phyloP scores from a whole-genome alignment of 2,888 invertebrate species.

The Leptinotarsa haldemani region DNA sequence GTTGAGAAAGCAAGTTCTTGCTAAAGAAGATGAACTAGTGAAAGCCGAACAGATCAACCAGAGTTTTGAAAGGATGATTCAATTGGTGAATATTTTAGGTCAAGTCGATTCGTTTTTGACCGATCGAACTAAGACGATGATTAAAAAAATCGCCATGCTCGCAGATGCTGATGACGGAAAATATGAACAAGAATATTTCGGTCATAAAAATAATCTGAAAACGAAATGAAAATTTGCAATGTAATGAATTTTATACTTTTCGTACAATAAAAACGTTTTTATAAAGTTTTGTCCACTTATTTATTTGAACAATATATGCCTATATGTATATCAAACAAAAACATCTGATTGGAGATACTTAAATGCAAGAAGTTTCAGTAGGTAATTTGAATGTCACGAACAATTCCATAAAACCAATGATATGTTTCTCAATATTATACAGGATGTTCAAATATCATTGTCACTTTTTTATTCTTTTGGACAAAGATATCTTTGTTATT shows the following conservation, averaged over 20 bases:
- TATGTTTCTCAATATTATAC: too few species aligned
- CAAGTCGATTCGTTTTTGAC: conserved; percentile 68
- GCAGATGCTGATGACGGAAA: conserved; percentile 62
- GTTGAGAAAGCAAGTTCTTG: conserved; percentile 55
- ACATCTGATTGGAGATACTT: too few species aligned
- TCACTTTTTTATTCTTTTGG: too few species aligned
- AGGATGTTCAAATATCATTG: too few species aligned
- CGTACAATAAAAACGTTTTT: not conserved
- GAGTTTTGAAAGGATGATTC: conserved; percentile 67
- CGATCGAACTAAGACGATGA: conserved; percentile 63
- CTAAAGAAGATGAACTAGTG: conserved; percentile 59
- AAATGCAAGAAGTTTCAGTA: too few species aligned
- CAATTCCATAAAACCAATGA: too few species aligned
- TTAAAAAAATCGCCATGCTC: conserved; percentile 65
- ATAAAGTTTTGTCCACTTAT: too few species aligned
- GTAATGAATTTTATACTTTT: not conserved
- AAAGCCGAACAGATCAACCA: conserved; percentile 63
- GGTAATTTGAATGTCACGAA: too few species aligned
- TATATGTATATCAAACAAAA: too few species aligned
- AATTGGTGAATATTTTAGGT: conserved; percentile 67
- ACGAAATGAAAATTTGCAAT: not conserved
- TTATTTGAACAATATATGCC: too few species aligned
- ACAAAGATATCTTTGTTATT: too few species aligned
- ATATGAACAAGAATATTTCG: conserved; percentile 29
- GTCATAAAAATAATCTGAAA: conserved; percentile 5